Evolutionary conservation across 2,888 invertebrate species (phyloP).

Genomic region (Himalopsyche japonica): DNA sequence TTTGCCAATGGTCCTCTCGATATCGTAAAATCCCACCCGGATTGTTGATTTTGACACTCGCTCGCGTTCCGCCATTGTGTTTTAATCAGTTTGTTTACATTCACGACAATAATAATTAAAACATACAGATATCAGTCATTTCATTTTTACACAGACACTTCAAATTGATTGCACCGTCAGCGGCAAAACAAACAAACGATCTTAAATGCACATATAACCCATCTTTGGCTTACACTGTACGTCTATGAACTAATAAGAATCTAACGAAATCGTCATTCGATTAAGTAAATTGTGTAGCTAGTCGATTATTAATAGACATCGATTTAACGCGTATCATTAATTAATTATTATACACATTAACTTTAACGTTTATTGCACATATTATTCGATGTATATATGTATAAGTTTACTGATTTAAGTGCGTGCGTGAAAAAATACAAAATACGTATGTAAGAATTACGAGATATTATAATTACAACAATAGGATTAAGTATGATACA

Average conservation of each 20-base stretch:
- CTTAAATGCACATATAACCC: background rate
- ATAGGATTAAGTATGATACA: background rate
- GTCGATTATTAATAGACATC: background rate
- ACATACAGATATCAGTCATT: background rate
- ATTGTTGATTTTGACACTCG: conserved; percentile 70
- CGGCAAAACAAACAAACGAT: background rate
- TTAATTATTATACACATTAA: background rate
- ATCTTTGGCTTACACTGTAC: background rate
- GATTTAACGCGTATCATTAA: background rate
- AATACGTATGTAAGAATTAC: background rate
- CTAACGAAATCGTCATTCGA: background rate
- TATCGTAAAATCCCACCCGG: conserved; percentile 96
- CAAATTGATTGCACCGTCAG: background rate
- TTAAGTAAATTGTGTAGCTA: background rate
- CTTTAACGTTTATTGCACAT: background rate
- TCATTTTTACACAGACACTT: background rate
- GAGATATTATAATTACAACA: background rate
- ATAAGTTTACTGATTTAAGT: background rate
- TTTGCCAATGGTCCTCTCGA: conserved; percentile 96
- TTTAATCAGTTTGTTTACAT: conserved; percentile 7
- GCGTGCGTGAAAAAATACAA: background rate
- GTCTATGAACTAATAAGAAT: background rate
- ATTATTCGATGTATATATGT: background rate
- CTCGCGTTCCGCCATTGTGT: conserved; percentile 61
- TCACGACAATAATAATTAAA: conserved; percentile 3